These are phyloP conservation scores for Mola mola DNA, from an alignment of 2,113 vertebrate genomes.

Conservation along the genomic window DNA sequence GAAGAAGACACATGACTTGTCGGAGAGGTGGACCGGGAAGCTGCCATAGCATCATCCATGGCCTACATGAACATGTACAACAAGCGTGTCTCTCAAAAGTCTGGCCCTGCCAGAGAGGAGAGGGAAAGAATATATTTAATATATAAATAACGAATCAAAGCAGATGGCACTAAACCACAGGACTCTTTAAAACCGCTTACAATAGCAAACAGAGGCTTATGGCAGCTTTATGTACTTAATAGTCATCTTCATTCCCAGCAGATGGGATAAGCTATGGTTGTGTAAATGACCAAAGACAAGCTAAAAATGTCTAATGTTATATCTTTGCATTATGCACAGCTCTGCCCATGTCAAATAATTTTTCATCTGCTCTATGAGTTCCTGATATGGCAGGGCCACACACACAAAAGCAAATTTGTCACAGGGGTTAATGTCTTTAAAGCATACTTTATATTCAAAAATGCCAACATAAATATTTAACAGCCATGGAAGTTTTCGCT, in stretches of 20 bases:
- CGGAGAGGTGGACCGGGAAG: conserved; percentile 43
- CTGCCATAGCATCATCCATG: conserved; percentile 42
- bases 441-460: not conserved
- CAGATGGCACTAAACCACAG: conserved; percentile 74
- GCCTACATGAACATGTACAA: conserved; percentile 41
- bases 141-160: conserved; percentile 75
- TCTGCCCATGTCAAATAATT: conserved; percentile 16
- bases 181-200: conserved; percentile 79
- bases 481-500: too few species aligned
- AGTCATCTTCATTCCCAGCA: conserved; percentile 67
- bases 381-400: not conserved
- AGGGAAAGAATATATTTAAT: conserved; percentile 56
- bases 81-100: conserved; percentile 41
- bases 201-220: conserved; percentile 79
- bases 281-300: conserved; percentile 57
- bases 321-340: conserved; percentile 39
- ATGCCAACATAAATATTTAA: too few species aligned
- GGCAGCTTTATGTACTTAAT: conserved; percentile 77
- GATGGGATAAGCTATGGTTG: conserved; percentile 67
- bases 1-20: conserved; percentile 60
- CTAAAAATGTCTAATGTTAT: conserved; percentile 58
- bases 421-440: not conserved
- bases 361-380: conserved; percentile 16
- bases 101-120: conserved; percentile 34
- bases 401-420: not conserved